phyloP scores from a whole-genome alignment of 2,888 invertebrate genomes.

The Candidula unifasciata region DNA sequence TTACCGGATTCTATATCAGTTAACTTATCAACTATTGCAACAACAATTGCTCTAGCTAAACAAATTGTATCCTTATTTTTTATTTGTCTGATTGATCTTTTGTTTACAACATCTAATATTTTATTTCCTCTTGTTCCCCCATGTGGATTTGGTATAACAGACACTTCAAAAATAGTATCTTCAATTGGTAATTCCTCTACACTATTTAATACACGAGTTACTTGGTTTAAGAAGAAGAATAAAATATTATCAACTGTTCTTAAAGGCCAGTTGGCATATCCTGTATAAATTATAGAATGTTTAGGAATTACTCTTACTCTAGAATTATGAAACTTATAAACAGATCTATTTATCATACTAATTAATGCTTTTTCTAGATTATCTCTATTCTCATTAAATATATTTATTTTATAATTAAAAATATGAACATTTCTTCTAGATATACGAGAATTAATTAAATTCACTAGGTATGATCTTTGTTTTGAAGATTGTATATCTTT shows the following conservation, averaged over 20 bases:
- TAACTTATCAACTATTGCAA: neutral
- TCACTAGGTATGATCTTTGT: too few relatives aligned
- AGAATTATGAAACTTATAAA: neutral
- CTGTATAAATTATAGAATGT: constrained; percentile 4
- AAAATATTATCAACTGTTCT: neutral
- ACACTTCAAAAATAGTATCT: constrained; percentile 7
- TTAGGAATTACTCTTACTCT: neutral
- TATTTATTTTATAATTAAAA: too few relatives aligned
- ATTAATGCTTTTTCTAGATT: too few relatives aligned
- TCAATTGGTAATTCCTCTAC: neutral
- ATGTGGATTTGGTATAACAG: neutral
- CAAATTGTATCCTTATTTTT: constrained; percentile 20
- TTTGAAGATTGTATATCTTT: neutral
- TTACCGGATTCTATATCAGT: neutral
- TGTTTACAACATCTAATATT: neutral
- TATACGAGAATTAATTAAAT: too few relatives aligned
- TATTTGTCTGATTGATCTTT: neutral
- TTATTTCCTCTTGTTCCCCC: constrained; percentile 1
- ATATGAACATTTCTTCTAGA: too few relatives aligned
- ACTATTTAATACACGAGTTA: constrained; percentile 2
- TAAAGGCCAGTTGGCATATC: neutral
- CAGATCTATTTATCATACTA: too few relatives aligned
- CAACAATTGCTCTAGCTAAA: neutral
- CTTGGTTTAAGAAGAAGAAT: neutral
- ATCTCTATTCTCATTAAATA: too few relatives aligned